Conservation (phyloP, 2,113 vertebrate species). For the Cyrtonyx montezumae region DNA sequence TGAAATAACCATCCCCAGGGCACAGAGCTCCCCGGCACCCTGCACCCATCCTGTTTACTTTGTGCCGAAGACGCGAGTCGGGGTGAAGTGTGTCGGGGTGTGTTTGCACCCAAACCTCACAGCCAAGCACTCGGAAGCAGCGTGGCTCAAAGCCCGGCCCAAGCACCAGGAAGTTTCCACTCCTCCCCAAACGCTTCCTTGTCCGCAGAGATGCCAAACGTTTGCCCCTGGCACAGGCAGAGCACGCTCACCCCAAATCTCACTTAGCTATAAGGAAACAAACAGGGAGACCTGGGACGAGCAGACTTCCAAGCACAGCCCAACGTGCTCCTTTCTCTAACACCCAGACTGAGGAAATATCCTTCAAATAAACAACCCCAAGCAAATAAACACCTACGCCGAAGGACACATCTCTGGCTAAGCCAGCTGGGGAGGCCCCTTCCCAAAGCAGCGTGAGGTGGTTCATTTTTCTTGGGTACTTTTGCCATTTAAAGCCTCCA, state of each 20-base stretch:
- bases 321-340: neutral
- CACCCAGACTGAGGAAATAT: neutral
- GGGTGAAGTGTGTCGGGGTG: neutral
- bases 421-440: neutral
- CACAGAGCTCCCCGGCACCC: rapidly evolving
- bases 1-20: neutral
- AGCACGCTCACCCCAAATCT: neutral
- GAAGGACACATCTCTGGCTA: neutral
- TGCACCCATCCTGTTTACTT: neutral
- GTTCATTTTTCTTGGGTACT: neutral
- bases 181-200: neutral
- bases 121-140: neutral
- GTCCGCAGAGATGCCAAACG: neutral
- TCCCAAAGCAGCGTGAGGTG: neutral
- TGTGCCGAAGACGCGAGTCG: rapidly evolving
- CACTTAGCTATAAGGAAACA: neutral
- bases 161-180: neutral
- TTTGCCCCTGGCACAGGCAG: neutral
- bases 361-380: neutral
- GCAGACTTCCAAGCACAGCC: no score
- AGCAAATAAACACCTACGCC: neutral
- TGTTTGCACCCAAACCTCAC: neutral
- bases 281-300: neutral
- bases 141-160: rapidly evolving
- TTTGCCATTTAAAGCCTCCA: neutral